These are phyloP conservation scores for Balaenoptera acutorostrata DNA, from an alignment of 2,113 vertebrate species.

Conservation along the genomic window DNA sequence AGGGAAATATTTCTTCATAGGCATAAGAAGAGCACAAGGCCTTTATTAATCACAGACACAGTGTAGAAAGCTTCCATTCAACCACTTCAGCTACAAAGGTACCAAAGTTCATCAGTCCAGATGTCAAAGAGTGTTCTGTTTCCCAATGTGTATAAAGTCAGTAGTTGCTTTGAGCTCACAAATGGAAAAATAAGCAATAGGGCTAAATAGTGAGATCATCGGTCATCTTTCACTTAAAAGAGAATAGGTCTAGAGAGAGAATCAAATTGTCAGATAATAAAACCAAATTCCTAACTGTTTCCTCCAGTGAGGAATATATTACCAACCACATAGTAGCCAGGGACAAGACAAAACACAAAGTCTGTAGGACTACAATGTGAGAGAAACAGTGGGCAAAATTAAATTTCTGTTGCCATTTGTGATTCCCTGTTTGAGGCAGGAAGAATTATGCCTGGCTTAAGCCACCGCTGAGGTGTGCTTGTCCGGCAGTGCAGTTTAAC, in stretches of 20 bases:
- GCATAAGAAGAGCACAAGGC: background rate
- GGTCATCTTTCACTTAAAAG: background rate
- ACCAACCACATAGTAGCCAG: fast-evolving
- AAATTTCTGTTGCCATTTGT: background rate
- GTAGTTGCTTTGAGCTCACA: background rate
- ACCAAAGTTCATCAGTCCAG: background rate
- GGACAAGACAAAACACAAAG: background rate
- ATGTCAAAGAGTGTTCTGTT: background rate
- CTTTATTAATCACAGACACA: background rate
- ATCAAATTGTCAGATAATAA: background rate
- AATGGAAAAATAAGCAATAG: background rate
- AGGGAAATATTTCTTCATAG: background rate
- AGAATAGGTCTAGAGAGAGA: background rate
- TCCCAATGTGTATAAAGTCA: background rate
- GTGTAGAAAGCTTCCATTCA: background rate
- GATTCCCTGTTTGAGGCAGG: background rate
- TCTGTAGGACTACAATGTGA: background rate
- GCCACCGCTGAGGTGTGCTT: no score
- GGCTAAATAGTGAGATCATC: background rate
- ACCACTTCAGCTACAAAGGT: background rate
- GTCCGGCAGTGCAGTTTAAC: no score
- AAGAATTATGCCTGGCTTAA: background rate
- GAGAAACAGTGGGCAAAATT: background rate
- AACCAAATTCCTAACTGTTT: background rate
- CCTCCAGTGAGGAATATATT: background rate